Percentiles rank a stretch among this genome's conserved stretches.
These are phyloP conservation scores for Petrolisthes manimaculis DNA, from an alignment of 2,888 invertebrate species.

Conservation along the genomic window DNA sequence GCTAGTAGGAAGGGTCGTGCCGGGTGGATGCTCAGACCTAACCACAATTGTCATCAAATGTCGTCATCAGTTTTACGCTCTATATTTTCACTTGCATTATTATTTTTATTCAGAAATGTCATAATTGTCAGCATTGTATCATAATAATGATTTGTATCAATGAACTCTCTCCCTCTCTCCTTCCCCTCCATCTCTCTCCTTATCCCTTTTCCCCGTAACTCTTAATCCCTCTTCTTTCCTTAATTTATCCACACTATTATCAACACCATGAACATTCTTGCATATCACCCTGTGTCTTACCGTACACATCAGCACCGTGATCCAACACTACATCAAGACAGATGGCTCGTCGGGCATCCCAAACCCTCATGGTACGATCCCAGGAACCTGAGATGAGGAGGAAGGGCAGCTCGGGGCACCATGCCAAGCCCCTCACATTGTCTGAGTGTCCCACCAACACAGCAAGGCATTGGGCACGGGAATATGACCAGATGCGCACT, in stretches of 20 bases:
- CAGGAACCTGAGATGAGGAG: constrained; percentile 71
- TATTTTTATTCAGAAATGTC: too few relatives aligned
- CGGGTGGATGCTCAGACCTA: constrained; percentile 71
- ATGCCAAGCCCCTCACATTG: constrained; percentile 70
- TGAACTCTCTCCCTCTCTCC: neutral
- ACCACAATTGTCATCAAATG: neutral
- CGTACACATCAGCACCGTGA: constrained; percentile 72
- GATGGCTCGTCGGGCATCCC: constrained; percentile 71
- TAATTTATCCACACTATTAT: too few relatives aligned
- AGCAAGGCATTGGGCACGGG: constrained; percentile 69
- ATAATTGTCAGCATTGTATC: too few relatives aligned
- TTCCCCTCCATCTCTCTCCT: neutral
- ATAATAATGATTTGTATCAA: too few relatives aligned
- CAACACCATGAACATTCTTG: too few relatives aligned
- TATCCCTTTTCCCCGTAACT: too few relatives aligned
- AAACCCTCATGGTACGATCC: constrained; percentile 71
- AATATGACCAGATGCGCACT: constrained; percentile 71
- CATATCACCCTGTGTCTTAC: constrained; percentile 66
- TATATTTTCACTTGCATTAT: neutral
- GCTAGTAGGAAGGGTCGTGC: constrained; percentile 71
- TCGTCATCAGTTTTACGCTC: neutral
- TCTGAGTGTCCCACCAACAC: constrained; percentile 70
- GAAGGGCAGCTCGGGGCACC: constrained; percentile 71
- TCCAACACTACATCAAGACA: constrained; percentile 70
- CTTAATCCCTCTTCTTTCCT: too few relatives aligned